Evolutionary conservation across 1,140 invertebrate species (phyloP).

Genomic region (Panagrolaimus sp.): DNA sequence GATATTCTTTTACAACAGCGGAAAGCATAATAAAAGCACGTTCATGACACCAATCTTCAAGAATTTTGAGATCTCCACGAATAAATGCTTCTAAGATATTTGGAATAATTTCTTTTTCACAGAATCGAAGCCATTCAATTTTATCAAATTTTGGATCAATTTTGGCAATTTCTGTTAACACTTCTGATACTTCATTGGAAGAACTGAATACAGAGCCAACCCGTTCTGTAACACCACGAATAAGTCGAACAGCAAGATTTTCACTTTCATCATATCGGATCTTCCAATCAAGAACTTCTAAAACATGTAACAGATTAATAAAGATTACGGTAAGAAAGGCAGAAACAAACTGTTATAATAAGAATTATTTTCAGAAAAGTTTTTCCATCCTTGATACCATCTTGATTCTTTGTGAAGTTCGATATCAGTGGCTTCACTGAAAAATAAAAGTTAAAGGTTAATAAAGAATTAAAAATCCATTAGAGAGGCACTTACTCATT

Average conservation of each 20-base stretch:
- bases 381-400: slow-evolving; percentile 95
- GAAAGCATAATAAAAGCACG: slow-evolving; percentile 84
- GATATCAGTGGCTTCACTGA: slow-evolving; percentile 75
- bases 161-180: slow-evolving; percentile 94
- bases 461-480: slow-evolving; percentile 20
- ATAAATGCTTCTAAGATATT: slow-evolving; percentile 78
- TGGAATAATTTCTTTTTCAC: slow-evolving; percentile 93
- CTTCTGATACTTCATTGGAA: slow-evolving; percentile 89
- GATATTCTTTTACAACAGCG: slow-evolving; percentile 79
- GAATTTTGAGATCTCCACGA: slow-evolving; percentile 66
- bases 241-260: slow-evolving; percentile 82
- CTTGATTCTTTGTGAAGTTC: slow-evolving; percentile 95
- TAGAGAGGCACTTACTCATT: slow-evolving; percentile 60
- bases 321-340: no score
- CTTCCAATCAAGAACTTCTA: slow-evolving; percentile 82
- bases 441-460: slow-evolving; percentile 27
- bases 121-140: slow-evolving; percentile 78
- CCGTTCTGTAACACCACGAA: slow-evolving; percentile 84
- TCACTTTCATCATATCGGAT: slow-evolving; percentile 97
- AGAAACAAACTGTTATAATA: slow-evolving; percentile 75
- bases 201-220: slow-evolving; percentile 60
- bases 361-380: slow-evolving; percentile 93
- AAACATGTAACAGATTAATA: no score
- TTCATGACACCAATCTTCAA: slow-evolving; percentile 98
- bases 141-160: slow-evolving; percentile 90